These are phyloP conservation scores for Rhagonycha fulva DNA, from an alignment of 2,888 invertebrate genomes.

Conservation along the genomic window DNA sequence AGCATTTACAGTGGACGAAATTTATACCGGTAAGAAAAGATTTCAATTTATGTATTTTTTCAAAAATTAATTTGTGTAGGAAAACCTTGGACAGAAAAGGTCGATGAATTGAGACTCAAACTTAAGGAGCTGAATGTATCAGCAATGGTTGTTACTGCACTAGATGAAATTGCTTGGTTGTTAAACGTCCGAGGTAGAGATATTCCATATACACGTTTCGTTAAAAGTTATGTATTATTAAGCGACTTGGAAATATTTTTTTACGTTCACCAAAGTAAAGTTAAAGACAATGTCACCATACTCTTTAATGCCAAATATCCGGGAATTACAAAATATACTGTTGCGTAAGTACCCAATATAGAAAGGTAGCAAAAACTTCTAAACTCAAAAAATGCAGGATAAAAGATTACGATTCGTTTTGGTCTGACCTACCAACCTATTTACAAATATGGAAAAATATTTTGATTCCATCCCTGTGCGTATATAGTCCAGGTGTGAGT, in stretches of 20 bases:
- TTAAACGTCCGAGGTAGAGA: conserved; percentile 88
- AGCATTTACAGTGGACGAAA: conserved; percentile 55
- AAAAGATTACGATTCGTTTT: conserved; percentile 70
- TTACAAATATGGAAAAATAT: conserved; percentile 68
- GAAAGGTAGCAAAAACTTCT: not conserved
- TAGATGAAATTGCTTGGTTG: conserved; percentile 89
- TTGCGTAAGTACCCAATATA: conserved; percentile 61
- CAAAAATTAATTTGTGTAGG: conserved; percentile 53
- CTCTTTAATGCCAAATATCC: conserved; percentile 59
- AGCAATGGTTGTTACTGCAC: conserved; percentile 81
- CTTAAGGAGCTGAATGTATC: conserved; percentile 67
- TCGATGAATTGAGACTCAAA: conserved; percentile 66
- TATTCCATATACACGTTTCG: conserved; percentile 78
- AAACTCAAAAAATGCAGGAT: conserved; percentile 57
- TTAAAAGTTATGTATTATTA: conserved; percentile 76
- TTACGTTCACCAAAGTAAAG: conserved; percentile 71
- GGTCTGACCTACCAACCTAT: conserved; percentile 70
- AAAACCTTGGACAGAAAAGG: conserved; percentile 75
- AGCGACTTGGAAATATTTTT: conserved; percentile 68
- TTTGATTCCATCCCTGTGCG: conserved; percentile 70
- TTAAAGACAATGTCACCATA: conserved; percentile 47
- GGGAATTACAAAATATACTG: conserved; percentile 64
- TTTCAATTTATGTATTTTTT: not conserved
- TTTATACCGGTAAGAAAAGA: conserved; percentile 58
- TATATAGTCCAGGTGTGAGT: conserved; percentile 74